A percentile compares a stretch with the other conserved stretches of the same genome.
These are phyloP conservation scores for Pao palembangensis DNA, from an alignment of 2,113 vertebrate species.

Conservation along the genomic window DNA sequence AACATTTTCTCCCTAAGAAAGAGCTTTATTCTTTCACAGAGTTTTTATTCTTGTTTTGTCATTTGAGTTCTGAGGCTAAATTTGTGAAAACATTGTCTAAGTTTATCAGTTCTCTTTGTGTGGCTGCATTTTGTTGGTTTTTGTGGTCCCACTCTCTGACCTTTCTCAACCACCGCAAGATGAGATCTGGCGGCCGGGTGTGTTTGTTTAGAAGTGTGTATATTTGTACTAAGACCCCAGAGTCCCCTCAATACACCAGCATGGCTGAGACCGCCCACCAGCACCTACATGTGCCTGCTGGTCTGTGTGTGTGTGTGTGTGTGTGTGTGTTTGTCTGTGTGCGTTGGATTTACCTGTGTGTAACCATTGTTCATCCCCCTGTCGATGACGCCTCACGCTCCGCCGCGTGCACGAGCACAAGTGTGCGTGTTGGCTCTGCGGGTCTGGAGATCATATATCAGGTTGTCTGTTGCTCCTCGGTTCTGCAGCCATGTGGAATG, in stretches of 20 bases:
- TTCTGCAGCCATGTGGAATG: conserved; percentile 10
- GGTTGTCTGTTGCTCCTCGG: conserved; percentile 1
- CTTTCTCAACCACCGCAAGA: conserved; percentile 53
- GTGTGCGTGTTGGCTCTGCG: conserved; percentile 31
- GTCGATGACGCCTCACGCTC: background rate
- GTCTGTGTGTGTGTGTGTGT: background rate
- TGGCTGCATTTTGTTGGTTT: conserved; percentile 35
- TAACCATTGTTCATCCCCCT: conserved; percentile 8
- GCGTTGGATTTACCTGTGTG: conserved; percentile 1
- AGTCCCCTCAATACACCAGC: conserved; percentile 56
- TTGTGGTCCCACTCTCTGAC: conserved; percentile 51
- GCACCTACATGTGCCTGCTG: conserved; percentile 31
- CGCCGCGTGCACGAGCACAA: conserved; percentile 9
- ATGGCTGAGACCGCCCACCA: conserved; percentile 29
- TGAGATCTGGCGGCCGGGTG: conserved; percentile 62
- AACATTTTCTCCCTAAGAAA: too few relatives aligned
- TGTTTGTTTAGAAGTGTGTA: conserved; percentile 65
- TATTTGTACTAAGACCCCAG: conserved; percentile 64
- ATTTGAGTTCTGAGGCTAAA: conserved; percentile 5
- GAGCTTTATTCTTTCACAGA: too few relatives aligned
- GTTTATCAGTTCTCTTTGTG: conserved; percentile 29
- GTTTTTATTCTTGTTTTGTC: conserved; percentile 2
- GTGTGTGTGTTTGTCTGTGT: background rate
- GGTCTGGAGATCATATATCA: conserved; percentile 39
- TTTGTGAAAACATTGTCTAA: conserved; percentile 18